phyloP scores from a whole-genome alignment of 2,797 vertebrate genomes.

The Dromococcyx pavoninus region DNA sequence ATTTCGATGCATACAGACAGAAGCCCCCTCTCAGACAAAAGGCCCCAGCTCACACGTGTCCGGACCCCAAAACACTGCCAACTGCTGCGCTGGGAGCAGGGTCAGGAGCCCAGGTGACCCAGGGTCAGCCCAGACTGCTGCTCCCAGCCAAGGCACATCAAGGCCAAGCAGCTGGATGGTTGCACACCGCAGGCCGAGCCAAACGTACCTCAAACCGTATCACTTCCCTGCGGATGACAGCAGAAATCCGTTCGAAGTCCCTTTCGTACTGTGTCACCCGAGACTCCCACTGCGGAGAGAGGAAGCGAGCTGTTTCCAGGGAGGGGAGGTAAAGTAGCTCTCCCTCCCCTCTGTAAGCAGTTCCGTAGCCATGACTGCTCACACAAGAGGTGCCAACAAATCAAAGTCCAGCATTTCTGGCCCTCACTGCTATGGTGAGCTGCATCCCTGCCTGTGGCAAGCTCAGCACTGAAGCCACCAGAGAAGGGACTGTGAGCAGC shows the following conservation, averaged over 20 bases:
- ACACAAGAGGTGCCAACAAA: accelerated
- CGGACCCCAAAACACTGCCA: background rate
- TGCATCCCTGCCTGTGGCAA: background rate
- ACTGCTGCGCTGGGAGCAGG: accelerated
- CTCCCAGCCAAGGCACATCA: background rate
- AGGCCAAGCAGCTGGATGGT: background rate
- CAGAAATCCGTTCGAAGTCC: constrained; percentile 93
- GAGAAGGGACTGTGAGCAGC: background rate
- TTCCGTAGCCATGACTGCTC: accelerated
- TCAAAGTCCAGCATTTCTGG: accelerated
- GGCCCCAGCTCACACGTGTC: accelerated
- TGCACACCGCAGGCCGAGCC: accelerated
- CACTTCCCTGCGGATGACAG: constrained; percentile 93
- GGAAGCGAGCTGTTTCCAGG: background rate
- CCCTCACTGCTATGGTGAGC: accelerated
- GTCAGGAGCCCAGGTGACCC: background rate
- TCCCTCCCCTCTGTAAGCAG: background rate
- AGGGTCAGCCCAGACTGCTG: background rate
- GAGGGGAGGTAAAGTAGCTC: background rate
- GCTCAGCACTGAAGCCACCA: accelerated
- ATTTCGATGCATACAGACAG: accelerated
- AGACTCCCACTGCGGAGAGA: constrained; percentile 88
- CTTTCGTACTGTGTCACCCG: constrained; percentile 94
- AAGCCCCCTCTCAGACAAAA: background rate
- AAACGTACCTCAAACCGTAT: constrained; percentile 88